These are phyloP conservation scores for Geotrypetes seraphini DNA, from an alignment of 2,797 vertebrate genomes.

Conservation along the genomic window DNA sequence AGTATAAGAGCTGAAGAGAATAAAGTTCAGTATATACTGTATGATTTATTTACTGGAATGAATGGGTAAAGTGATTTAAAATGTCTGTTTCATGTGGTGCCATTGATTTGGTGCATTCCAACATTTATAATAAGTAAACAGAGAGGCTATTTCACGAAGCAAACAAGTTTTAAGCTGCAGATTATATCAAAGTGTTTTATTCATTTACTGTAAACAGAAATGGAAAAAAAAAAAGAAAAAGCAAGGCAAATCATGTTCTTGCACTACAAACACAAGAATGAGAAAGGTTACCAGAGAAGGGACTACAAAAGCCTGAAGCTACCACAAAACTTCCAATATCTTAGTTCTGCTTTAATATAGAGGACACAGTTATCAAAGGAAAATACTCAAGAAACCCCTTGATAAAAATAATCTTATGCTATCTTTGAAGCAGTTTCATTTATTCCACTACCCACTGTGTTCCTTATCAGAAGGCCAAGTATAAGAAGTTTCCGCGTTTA, in stretches of 20 bases:
- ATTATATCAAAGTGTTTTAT: constrained; percentile 25
- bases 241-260: constrained; percentile 34
- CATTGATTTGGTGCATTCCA: constrained; percentile 35
- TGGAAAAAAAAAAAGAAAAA: constrained; percentile 43
- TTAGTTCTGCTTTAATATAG: constrained; percentile 67
- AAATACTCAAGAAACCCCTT: constrained; percentile 66
- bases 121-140: constrained; percentile 41
- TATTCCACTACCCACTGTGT: constrained; percentile 79
- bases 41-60: constrained; percentile 31
- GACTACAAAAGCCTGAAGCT: constrained; percentile 62
- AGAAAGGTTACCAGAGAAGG: constrained; percentile 54
- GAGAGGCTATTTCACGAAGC: constrained; percentile 15
- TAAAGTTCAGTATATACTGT: constrained; percentile 26
- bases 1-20: constrained; percentile 24
- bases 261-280: constrained; percentile 40
- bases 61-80: constrained; percentile 35
- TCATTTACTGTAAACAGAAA: constrained; percentile 40
- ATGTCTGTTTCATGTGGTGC: constrained; percentile 21
- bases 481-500: constrained; percentile 84
- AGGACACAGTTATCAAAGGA: constrained; percentile 69
- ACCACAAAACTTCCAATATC: constrained; percentile 61
- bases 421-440: constrained; percentile 87
- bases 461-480: constrained; percentile 86
- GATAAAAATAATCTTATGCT: constrained; percentile 84
- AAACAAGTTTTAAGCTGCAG: constrained; percentile 36